Evolutionary conservation across 2,888 invertebrate genomes (phyloP).

Genomic region (Ormia ochracea): DNA sequence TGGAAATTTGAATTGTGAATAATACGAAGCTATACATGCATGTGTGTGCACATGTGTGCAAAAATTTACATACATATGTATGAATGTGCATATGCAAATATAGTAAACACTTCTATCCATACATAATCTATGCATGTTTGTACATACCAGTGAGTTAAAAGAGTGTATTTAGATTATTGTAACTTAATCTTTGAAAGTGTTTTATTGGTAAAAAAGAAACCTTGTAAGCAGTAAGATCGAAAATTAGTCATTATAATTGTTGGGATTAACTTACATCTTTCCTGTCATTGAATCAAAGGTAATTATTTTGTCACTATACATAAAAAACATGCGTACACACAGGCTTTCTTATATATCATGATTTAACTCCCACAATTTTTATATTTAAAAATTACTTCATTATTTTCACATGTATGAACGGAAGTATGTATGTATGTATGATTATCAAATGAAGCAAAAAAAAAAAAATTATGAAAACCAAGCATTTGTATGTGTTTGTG

Average conservation of each 20-base stretch:
- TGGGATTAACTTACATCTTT: constrained; percentile 37
- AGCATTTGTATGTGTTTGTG: too few relatives aligned
- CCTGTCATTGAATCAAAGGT: constrained; percentile 48
- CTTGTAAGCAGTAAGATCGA: not conserved
- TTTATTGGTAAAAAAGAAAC: not conserved
- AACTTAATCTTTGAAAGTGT: not conserved
- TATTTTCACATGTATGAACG: too few relatives aligned
- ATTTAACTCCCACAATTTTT: too few relatives aligned
- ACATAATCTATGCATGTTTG: not conserved
- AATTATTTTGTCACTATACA: constrained; percentile 24
- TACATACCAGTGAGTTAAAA: not conserved
- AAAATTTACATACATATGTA: not conserved
- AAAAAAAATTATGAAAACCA: too few relatives aligned
- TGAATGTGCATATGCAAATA: not conserved
- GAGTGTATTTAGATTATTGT: not conserved
- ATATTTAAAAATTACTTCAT: too few relatives aligned
- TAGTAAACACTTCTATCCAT: not conserved
- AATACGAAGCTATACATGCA: too few relatives aligned
- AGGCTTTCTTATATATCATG: too few relatives aligned
- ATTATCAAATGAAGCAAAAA: too few relatives aligned
- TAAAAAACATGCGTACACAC: too few relatives aligned
- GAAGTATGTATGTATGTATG: too few relatives aligned
- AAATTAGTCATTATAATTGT: not conserved
- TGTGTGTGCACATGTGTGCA: too few relatives aligned
- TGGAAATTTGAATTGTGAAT: not conserved